These are phyloP conservation scores for Telmatherina bonti DNA, from an alignment of 2,797 vertebrate species.

Conservation along the genomic window DNA sequence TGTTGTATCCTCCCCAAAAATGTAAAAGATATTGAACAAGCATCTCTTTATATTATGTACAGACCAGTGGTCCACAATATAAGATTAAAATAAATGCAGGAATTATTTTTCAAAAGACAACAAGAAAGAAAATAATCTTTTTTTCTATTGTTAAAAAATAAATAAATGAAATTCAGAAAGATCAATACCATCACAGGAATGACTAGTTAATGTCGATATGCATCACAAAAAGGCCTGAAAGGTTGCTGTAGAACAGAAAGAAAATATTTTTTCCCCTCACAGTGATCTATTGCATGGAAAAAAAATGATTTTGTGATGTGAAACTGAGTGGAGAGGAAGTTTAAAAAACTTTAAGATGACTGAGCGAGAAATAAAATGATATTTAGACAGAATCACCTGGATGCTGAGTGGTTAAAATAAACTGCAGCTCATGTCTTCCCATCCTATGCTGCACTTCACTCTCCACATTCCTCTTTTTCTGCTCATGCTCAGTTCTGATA, in stretches of 20 bases:
- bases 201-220: no score
- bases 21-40: no score
- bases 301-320: background rate
- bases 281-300: background rate
- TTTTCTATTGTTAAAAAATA: no score
- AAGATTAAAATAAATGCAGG: no score
- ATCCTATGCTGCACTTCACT: background rate
- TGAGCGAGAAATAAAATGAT: background rate
- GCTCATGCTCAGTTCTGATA: background rate
- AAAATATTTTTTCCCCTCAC: no score
- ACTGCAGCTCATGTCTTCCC: background rate
- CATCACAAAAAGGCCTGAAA: no score
- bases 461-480: background rate
- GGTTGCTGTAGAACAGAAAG: background rate
- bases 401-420: background rate
- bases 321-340: constrained; percentile 23
- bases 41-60: no score
- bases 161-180: no score
- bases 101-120: background rate
- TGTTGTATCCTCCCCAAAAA: no score
- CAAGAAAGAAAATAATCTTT: background rate
- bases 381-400: background rate
- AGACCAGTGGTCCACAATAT: no score
- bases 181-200: background rate
- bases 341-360: constrained; percentile 24